A percentile compares a stretch with the other conserved stretches of the same genome.
These are phyloP conservation scores for Sander vitreus DNA, from an alignment of 2,113 vertebrate genomes.

Conservation along the genomic window DNA sequence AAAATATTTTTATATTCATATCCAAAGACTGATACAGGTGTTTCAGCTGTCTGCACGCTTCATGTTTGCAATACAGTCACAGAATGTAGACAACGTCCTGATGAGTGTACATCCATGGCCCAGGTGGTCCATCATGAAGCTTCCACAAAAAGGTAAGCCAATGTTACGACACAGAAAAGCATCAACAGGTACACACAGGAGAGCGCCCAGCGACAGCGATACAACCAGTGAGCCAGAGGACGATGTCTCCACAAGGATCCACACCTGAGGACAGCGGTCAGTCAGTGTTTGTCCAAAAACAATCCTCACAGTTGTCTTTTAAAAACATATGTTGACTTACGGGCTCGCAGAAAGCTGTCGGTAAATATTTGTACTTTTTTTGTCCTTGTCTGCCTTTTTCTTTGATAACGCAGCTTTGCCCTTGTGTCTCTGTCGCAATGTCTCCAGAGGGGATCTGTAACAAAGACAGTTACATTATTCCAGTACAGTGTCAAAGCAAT, in stretches of 20 bases:
- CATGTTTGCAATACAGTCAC: neutral
- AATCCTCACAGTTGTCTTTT: too few relatives aligned
- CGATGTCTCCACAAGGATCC: constrained; percentile 50
- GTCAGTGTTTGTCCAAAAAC: neutral
- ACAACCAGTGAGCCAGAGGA: constrained; percentile 73
- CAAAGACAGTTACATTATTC: neutral
- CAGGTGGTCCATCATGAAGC: constrained; percentile 26
- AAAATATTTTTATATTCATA: constrained; percentile 29
- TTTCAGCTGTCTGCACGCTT: neutral
- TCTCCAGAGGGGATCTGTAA: constrained; percentile 56
- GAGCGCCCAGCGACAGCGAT: constrained; percentile 76
- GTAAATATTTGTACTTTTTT: constrained; percentile 34
- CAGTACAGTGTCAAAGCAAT: neutral
- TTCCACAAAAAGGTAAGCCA: constrained; percentile 71
- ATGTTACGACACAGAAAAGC: constrained; percentile 73
- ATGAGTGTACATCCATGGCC: neutral
- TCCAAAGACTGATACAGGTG: constrained; percentile 26
- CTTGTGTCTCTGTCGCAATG: constrained; percentile 60
- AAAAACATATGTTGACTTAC: constrained; percentile 46
- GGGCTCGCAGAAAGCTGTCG: constrained; percentile 9
- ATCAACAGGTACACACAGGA: constrained; percentile 79
- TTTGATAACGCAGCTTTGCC: constrained; percentile 50
- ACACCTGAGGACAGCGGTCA: constrained; percentile 68
- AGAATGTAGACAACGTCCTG: neutral
- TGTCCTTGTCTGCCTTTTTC: constrained; percentile 55